Evolutionary conservation across 2,888 invertebrate species (phyloP).

Genomic region (Pyrocoelia pectoralis): DNA sequence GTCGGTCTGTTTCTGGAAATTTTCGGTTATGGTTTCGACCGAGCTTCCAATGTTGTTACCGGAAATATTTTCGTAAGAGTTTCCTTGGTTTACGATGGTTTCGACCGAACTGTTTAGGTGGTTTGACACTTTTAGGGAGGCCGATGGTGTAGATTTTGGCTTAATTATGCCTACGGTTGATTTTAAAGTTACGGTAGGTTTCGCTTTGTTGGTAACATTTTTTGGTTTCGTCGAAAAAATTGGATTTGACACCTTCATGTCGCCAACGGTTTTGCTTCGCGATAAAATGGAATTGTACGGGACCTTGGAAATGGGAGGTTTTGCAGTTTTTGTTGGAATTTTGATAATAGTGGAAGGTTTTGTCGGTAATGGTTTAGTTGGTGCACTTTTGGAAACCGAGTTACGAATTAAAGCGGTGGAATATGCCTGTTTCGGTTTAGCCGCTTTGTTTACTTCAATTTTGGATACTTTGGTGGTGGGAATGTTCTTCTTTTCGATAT

Average conservation of each 20-base stretch:
- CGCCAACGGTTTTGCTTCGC: conserved; percentile 57
- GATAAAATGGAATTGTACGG: conserved; percentile 40
- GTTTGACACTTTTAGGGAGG: conserved; percentile 31
- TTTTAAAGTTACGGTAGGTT: conserved; percentile 1
- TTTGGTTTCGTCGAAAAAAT: conserved; percentile 16
- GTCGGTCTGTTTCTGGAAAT: conserved; percentile 64
- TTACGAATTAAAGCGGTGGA: conserved; percentile 60
- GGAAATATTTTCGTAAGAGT: conserved; percentile 47
- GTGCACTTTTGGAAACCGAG: conserved; percentile 50
- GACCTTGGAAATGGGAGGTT: conserved; percentile 25
- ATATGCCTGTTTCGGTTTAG: conserved; percentile 57
- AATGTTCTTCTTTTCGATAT: conserved; percentile 44
- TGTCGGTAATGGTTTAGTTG: conserved; percentile 17
- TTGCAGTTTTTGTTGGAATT: conserved; percentile 27
- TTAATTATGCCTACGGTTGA: background rate
- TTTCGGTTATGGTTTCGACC: conserved; percentile 66
- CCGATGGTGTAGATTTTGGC: background rate
- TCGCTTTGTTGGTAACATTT: conserved; percentile 5
- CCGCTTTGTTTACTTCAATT: conserved; percentile 41
- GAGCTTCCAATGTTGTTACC: conserved; percentile 63
- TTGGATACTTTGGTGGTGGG: background rate
- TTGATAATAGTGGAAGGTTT: conserved; percentile 38
- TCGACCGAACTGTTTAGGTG: conserved; percentile 55
- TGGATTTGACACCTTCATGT: conserved; percentile 51
- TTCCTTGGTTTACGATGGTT: conserved; percentile 55